Evolutionary conservation across 2,113 vertebrate species (phyloP), one percentile per base, ranked within the genome.

Genomic region (Scytalopus superciliaris): DNA sequence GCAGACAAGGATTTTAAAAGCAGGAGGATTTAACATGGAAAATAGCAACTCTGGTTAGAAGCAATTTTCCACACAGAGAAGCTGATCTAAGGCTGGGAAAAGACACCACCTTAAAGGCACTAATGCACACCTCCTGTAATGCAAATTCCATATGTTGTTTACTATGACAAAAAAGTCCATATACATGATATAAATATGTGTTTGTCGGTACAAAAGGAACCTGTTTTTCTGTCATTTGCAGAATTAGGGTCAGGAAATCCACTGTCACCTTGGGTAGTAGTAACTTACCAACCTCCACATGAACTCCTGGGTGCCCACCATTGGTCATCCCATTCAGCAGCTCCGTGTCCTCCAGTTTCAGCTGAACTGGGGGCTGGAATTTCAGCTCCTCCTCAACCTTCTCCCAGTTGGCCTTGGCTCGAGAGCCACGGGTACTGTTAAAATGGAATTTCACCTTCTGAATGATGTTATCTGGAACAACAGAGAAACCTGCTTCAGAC

Each of bases 361-460:
- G 98, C 44, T 98, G 59, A 50, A 98, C 94, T 0, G 99, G 98
- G 14, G 99, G 99, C 70, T 89, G 97, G 85, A 97, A 76, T 76
- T 84, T 96, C 16, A 99, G 97, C 60, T 99, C 99, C 70, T 98
- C 98, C 88, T 98, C 98, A 62, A 99, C 94, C 87, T 98, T 98
- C 17, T 97, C 97, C 95, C 99, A 83, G n/a, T 86, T 98, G 87
- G 97, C 97, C 79, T 94, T 97, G 21, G 96, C 92, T 17, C 97
- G 97, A 12, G 98, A 97, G 79, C 97, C 93, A 3, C 94, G 97
- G 2, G 66, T 94, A 23, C 93, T 96, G 95, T 98, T 99, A 97
- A 99, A 99, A 60, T 98, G 99, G 63, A 97, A 98, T 94, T 99
- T 99, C 75, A 99, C 97, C 84, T 98, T 99, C 97, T 99, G 99